Base-by-base conservation (phyloP, 2,888 invertebrate genomes). In the Pachymerium ferrugineum region DNA sequence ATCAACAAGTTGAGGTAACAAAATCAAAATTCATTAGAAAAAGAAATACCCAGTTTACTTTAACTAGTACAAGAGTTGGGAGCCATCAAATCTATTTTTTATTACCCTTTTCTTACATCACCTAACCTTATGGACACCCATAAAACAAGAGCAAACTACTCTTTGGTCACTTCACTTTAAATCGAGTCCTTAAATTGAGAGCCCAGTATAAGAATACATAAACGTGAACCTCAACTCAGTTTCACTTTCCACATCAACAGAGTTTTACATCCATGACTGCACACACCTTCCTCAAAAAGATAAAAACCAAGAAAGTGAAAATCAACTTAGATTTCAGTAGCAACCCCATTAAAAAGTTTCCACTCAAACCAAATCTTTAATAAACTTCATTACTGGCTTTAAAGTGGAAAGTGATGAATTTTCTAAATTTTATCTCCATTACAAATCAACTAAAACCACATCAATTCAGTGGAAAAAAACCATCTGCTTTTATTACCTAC, bases 91-190 rank as follows among this genome's bases (percentile, higher is more conserved):
- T 47, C 47, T 47, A 47, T 47, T 47, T 47, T 47, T 47, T 47
- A 47, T 47, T 47, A 47, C 47, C 16, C n/a, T n/a, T 22, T 47
- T 47, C n/a, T 38, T 47, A 22, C 19, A 47, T 47, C 47, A 16
- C 22, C 22, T 47, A 16, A 47, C 47, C 47, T 47, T 16, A 47
- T 47, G 47, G 47, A 47, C 47, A 47, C 14, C 47, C 47, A 47
- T 47, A 47, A 47, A 47, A n/a, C 47, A 47, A 47, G 47, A 47
- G 19, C 47, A 47, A 47, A 47, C 47, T 47, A 47, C 47, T 47
- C 22, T 47, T 47, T 47, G 47, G 47, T 47, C 47, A 47, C 47
- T 47, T 47, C 47, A 47, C 47, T 47, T 47, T 47, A 47, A 47
- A 47, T 47, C 47, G 47, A 47, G 3, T 47, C 22, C 47, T 47